phyloP scores from a whole-genome alignment of 1,140 invertebrate species.

The Aricia agestis region DNA sequence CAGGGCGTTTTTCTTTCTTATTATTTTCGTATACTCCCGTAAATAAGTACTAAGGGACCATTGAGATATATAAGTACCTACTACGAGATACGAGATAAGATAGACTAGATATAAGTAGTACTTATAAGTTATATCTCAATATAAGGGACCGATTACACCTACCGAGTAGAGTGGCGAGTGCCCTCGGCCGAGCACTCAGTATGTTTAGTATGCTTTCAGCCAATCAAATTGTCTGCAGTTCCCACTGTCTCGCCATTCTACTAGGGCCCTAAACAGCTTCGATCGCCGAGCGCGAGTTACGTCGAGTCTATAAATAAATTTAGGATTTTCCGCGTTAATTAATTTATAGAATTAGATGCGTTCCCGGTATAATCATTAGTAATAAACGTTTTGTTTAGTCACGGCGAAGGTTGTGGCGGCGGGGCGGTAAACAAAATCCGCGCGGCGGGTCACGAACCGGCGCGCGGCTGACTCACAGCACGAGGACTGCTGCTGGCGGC shows the following conservation, averaged over 20 bases:
- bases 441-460: conserved; percentile 64
- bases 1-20: background rate
- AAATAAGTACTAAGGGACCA: no score
- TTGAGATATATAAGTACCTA: no score
- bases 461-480: conserved; percentile 59
- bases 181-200: no score
- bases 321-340: conserved; percentile 33
- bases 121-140: no score
- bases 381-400: conserved; percentile 52
- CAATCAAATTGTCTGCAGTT: no score
- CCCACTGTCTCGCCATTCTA: no score
- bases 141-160: no score
- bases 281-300: conserved; percentile 2
- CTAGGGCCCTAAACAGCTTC: background rate
- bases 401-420: conserved; percentile 45
- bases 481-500: conserved; percentile 60
- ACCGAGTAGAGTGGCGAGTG: no score
- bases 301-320: conserved; percentile 17
- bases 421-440: conserved; percentile 62
- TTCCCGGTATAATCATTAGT: conserved; percentile 47
- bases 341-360: conserved; percentile 26
- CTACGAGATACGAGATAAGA: no score
- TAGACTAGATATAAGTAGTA: no score
- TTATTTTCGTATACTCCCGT: background rate
- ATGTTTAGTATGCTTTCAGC: no score